phyloP scores from a whole-genome alignment of 2,888 invertebrate genomes.

The Parapristionchus giblindavisi region DNA sequence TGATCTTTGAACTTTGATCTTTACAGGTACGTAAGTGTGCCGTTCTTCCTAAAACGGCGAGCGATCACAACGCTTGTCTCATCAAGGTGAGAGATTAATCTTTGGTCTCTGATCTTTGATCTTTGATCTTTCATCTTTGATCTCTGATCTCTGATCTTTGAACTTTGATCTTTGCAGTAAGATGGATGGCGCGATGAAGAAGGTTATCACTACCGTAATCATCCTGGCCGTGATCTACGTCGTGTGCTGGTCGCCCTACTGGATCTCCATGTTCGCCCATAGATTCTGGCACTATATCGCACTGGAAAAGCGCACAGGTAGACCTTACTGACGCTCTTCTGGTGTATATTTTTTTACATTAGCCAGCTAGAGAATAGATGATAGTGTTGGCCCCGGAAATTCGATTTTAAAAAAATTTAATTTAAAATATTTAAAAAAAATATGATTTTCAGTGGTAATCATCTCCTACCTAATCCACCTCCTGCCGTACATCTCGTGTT shows the following conservation, averaged over 20 bases:
- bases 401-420: neutral
- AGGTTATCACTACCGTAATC: constrained; percentile 66
- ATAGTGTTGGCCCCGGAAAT: no score
- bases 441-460: constrained; percentile 64
- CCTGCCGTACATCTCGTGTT: constrained; percentile 67
- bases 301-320: constrained; percentile 53
- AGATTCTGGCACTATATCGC: constrained; percentile 46
- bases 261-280: constrained; percentile 63
- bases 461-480: constrained; percentile 67
- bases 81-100: neutral
- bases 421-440: neutral
- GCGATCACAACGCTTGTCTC: constrained; percentile 58
- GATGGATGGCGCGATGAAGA: constrained; percentile 64
- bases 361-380: no score
- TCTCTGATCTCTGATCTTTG: no score
- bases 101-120: no score
- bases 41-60: constrained; percentile 64
- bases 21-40: constrained; percentile 66
- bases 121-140: no score
- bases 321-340: constrained; percentile 18
- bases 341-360: constrained; percentile 5
- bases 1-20: neutral
- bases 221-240: constrained; percentile 65
- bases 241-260: constrained; percentile 67
- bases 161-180: constrained; percentile 52